A percentile compares a stretch with the other conserved stretches of the same genome.
These are phyloP conservation scores for Discoglossus pictus DNA, from an alignment of 2,797 vertebrate genomes.

Conservation along the genomic window DNA sequence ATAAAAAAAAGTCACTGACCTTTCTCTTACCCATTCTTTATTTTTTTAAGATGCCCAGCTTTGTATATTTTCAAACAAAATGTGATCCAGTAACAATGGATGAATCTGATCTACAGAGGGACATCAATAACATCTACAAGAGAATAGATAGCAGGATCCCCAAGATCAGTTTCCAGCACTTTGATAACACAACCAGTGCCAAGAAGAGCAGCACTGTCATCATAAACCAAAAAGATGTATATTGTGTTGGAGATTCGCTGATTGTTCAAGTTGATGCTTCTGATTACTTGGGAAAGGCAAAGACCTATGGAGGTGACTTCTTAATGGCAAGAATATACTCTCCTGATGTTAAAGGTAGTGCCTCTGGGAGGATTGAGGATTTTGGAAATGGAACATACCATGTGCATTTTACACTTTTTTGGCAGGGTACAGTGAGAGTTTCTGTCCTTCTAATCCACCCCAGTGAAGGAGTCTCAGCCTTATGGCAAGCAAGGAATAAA, in stretches of 20 bases:
- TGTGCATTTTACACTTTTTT: constrained; percentile 56
- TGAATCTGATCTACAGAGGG: constrained; percentile 6
- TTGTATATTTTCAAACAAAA: background rate
- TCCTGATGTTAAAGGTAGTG: constrained; percentile 19
- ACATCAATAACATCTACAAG: constrained; percentile 7
- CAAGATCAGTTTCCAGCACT: constrained; percentile 24
- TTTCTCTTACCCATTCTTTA: too few relatives aligned
- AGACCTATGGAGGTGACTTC: constrained; percentile 56
- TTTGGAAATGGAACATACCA: constrained; percentile 54
- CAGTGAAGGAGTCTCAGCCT: constrained; percentile 45
- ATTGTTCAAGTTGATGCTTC: constrained; percentile 43
- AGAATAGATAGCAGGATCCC: constrained; percentile 40
- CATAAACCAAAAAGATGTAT: constrained; percentile 17
- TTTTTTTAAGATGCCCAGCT: background rate
- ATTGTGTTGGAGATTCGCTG: constrained; percentile 48
- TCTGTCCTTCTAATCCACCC: constrained; percentile 53
- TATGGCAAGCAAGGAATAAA: constrained; percentile 57
- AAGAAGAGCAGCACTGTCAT: constrained; percentile 37
- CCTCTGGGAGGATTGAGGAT: constrained; percentile 51
- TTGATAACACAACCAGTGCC: constrained; percentile 37
- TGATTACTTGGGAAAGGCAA: constrained; percentile 46
- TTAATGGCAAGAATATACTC: constrained; percentile 54
- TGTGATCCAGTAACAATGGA: background rate
- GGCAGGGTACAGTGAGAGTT: constrained; percentile 43
- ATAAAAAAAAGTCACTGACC: too few relatives aligned